Base-by-base conservation (phyloP, 64 coral and sea anemone genomes). In the Montipora capricornis region DNA sequence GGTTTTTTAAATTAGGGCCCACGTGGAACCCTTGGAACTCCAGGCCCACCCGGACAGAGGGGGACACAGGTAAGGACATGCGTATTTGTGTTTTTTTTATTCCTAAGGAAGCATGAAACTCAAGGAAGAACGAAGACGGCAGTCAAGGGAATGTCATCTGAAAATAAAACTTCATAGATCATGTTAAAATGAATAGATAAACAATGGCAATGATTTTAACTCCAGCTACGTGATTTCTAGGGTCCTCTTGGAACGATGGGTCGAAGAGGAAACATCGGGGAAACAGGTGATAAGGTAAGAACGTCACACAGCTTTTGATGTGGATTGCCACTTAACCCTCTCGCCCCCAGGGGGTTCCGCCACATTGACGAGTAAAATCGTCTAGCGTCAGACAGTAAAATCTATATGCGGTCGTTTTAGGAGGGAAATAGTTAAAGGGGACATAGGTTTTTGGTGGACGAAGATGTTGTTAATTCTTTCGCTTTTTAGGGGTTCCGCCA, bases 261-360 rank as follows among this genome's bases (percentile, higher is more conserved):
- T 37, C 26, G 46, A 3, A 71, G 62, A 49, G 82, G 82, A 19
- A 86, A n/a, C 8, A 51, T 70, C 47, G 82, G 82, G 22, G 64
- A 86, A 71, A 6, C 0, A 2, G 82, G 82, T 64, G 11, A 66
- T 5, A 86, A 86, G 82, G 82, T 86, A 70, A 86, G 17, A 86
- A 71, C 45, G 12, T 20, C 5, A 2, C 20, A 24, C 19, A n/a
- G 17, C 19, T 20, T 71, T 71, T 5, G 19, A 6, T 37, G 37
- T 37, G 37, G 37, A 37, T 2, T 37, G 37, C 37, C 37, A 37
- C 37, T 2, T 37, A 37, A 37, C 37, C 37, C 29, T 29, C 29
- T 29, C 29, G 1, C 29, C 29, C 29, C 29, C 0, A 29, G 29
- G 1, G 29, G 29, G 29, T 37, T 37, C 29, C 29, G 29, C 29